phyloP scores from a whole-genome alignment of 2,888 invertebrate genomes.

The Drosophila nr. medialis region DNA sequence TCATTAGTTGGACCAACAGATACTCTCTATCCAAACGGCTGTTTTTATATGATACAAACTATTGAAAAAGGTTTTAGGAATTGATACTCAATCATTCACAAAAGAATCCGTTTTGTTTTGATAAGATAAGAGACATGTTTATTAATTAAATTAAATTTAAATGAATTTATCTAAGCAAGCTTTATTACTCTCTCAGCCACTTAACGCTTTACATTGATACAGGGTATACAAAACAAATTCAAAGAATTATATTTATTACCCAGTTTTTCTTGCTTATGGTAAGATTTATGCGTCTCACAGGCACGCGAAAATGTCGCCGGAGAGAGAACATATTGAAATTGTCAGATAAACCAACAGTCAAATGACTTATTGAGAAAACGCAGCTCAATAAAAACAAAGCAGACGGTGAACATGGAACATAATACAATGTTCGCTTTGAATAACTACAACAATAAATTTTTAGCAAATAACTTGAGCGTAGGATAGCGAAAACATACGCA shows the following conservation, averaged over 20 bases:
- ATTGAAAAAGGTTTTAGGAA: not conserved
- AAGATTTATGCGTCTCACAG: conserved; percentile 60
- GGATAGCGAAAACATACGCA: conserved; percentile 34
- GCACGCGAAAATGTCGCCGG: conserved; percentile 39
- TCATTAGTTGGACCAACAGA: not conserved
- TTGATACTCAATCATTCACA: not conserved
- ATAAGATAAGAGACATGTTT: not conserved
- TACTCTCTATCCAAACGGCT: not conserved
- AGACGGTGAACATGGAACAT: conserved; percentile 1
- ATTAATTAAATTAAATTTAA: not conserved
- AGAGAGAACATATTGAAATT: conserved; percentile 68
- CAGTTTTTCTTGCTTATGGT: conserved; percentile 24
- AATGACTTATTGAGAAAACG: conserved; percentile 23
- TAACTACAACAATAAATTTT: conserved; percentile 12
- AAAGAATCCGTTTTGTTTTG: not conserved
- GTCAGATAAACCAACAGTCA: conserved; percentile 63
- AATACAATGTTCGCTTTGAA: not conserved
- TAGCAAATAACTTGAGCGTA: conserved; percentile 30
- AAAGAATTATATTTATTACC: conserved; percentile 21
- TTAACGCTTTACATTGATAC: not conserved
- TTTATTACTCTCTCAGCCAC: not conserved
- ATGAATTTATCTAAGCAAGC: not conserved
- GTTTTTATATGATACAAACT: not conserved
- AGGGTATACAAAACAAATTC: conserved; percentile 8
- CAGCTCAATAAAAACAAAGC: not conserved